Base-by-base conservation (phyloP, 2,888 invertebrate genomes). In the Drosophila stalkeri region DNA sequence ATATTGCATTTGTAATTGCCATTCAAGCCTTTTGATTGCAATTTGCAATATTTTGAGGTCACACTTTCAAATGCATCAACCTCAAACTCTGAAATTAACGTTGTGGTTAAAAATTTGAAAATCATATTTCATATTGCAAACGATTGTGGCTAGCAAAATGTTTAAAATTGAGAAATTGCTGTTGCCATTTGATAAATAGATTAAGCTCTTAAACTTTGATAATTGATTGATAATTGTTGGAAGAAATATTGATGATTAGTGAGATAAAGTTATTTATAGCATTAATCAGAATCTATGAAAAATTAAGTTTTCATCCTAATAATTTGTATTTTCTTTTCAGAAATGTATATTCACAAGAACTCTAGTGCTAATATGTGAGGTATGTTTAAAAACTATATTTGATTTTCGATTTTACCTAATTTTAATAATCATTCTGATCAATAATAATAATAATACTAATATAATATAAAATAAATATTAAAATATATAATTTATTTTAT, bases 41-140 rank as follows among this genome's bases (percentile, higher is more conserved):
- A 62, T 65, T 76, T 33, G 49, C 37, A 43, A 18, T 39, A 64
- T 76, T 76, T 35, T 76, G 77, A 54, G 75, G 77, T 67, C 31
- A 54, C 27, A 23, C 12, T 43, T 23, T 31, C 39, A 61, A 41
- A 67, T 51, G 23, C 31, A n/a, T 44, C 33, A 7, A 33, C 20
- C 43, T 20, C 43, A 18, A 27, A 43, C 39, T 46, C 23, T 46
- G 31, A 39, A 20, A 60, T 60, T 39, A 39, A 18, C n/a, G 18
- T 23, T 59, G 35, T 18, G 60, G 60, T 39, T 18, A 39, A 27
- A 47, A 49, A 37, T 39, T 31, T 14, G 23, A 4, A 47, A 60
- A 49, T 60, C 47, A 60, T 49, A 4, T 37, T 37, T 20, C 20
- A 57, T n/a, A 57, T 16, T 44, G 6, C 9, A 20, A 35, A 4